Base-by-base conservation (phyloP, 2,888 invertebrate genomes). In the Linnaemya vulpina region DNA sequence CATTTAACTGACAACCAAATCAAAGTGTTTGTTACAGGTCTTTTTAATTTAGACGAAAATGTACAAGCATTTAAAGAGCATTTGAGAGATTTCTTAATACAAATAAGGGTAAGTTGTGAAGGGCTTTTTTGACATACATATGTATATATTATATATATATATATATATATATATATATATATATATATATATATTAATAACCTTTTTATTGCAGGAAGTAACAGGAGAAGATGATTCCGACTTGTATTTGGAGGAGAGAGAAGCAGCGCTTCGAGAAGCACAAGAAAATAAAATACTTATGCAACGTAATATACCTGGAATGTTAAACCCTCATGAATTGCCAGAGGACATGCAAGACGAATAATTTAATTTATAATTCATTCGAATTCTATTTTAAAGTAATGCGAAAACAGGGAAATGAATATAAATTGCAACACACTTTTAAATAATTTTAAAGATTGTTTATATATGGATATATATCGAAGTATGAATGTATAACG, bases 161-260 rank as follows among this genome's bases (percentile, higher is more conserved):
- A n/a, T n/a, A n/a, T n/a, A n/a, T n/a, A n/a, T n/a, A n/a, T n/a
- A n/a, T n/a, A n/a, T n/a, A n/a, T n/a, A n/a, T n/a, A n/a, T n/a
- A n/a, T n/a, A n/a, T n/a, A n/a, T n/a, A n/a, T n/a, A 4, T 38
- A 17, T 38, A 17, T 63, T 63, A 15, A 40, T 58, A 4, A 17
- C 10, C 3, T 43, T 8, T 11, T 20, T 43, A 22, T 49, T 17
- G 1, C 5, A 99, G 99, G 99, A 99, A 94, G 98, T 97, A 92
- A 98, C 98, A 38, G 99, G 99, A 60, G 98, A 98, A 92, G 99
- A 99, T 92, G 98, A 99, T 93, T 96, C 97, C 85, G 99, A 99
- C 93, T 94, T 99, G 91, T 99, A 97, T 93, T 94, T 99, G 90
- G 99, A 99, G 92, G 99, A 99, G 93, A 95, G 99, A 89, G 97